Base-by-base conservation (phyloP, 2,888 invertebrate genomes). In the Aricia artaxerxes region DNA sequence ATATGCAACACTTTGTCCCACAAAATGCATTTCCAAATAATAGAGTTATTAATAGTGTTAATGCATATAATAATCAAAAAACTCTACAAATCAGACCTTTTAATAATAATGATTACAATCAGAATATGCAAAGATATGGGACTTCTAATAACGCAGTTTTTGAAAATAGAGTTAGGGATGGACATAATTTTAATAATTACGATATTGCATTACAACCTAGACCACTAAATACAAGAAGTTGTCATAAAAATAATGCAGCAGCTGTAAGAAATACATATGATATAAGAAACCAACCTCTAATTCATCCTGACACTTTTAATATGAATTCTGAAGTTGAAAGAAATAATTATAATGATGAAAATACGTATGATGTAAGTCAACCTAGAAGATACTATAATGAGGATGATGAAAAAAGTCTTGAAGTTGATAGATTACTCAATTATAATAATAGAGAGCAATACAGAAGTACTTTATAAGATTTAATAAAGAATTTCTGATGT, bases 401-500 rank as follows among this genome's bases (percentile, higher is more conserved):
- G 31, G 2, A 35, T 35, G 31, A 75, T 53, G 75, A 53, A 24
- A 24, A 0, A 7, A 75, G 13, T 1, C 16, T 24, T 11, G 53
- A 75, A 31, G 31, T 75, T 53, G 75, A 75, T 49, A 53, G 49
- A 31, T 24, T 75, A 31, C 31, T 75, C 7, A 49, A 13, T 4
- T 75, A 75, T 5, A 49, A 53, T 31, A 31, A 49, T 53, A n/a
- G 49, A 75, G 75, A 75, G 31, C 31, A 75, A 13, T 75, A 49
- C 3, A 44, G n/a, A 24, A 53, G 24, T n/a, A 75, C 69, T 11
- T 69, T 69, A 69, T 69, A 69, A 69, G 4, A 31, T 13, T 3
- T 35, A 24, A 7, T n/a, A 61, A 61, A 24, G 7, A 60, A 60
- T 49, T 49, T 2, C 9, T 49, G 11, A 49, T 49, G 9, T 44